Percentiles rank a stretch among this genome's conserved stretches.
Conservation (phyloP, 2,113 vertebrate species). For the Platanista minor region DNA sequence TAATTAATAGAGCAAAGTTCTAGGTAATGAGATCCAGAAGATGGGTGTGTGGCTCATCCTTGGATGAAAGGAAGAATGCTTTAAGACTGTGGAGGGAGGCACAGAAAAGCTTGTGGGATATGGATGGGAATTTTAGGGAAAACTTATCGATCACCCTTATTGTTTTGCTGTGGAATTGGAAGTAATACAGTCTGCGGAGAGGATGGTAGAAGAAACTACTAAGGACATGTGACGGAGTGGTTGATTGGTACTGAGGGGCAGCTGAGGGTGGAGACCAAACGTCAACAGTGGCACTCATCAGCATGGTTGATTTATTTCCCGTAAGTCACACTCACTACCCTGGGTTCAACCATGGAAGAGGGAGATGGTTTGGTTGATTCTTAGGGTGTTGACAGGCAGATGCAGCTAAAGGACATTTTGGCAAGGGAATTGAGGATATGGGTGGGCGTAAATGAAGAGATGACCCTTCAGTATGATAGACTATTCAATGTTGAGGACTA, state of each 20-base stretch:
- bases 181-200: neutral
- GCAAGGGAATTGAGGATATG: neutral
- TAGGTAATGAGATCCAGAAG: neutral
- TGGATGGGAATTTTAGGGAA: neutral
- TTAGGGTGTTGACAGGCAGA: neutral
- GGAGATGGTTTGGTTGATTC: neutral
- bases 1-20: neutral
- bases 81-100: neutral
- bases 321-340: neutral
- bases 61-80: neutral
- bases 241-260: neutral
- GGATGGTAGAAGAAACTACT: neutral
- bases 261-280: neutral
- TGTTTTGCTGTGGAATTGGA: neutral
- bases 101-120: neutral
- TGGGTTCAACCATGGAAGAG: neutral
- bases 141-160: neutral
- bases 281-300: neutral
- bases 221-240: neutral
- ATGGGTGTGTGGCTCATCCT: neutral
- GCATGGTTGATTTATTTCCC: neutral
- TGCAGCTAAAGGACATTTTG: neutral
- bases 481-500: neutral
- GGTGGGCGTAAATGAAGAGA: neutral
- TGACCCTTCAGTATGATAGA: neutral